Base-by-base conservation (phyloP, 2,888 invertebrate species). In the Punctoribates punctum region DNA sequence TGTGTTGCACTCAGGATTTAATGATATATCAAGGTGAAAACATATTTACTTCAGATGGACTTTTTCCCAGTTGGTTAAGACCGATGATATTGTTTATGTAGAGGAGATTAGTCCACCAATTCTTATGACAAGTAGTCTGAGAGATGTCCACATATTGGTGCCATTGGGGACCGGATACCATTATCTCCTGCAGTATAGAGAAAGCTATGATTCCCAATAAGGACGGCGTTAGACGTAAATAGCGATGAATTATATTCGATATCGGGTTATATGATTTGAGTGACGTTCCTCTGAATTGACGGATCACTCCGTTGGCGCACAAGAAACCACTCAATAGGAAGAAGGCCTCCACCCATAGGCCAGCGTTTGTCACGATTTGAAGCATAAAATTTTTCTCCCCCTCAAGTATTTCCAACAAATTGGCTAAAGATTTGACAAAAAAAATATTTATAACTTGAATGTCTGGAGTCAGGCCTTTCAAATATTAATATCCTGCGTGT, bases 341-440 rank as follows among this genome's bases (percentile, higher is more conserved):
- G 46, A 76, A 76, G 23, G 76, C 73, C 29, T 76, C 76, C n/a
- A 76, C 76, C 76, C 76, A 76, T 29, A 76, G 57, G 11, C 60
- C 76, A 15, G 76, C 76, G 62, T 76, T 76, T 15, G 76, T 76
- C 9, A 76, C 23, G 1, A 76, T 51, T 38, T 76, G 76, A 6
- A 62, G 20, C 20, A 65, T 25, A 54, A 76, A 76, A 25, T 57
- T 34, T 3, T 29, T 25, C 29, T 76, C 76, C 4, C 38, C 42
- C n/a, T 73, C 38, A 0, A 76, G 20, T 60, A 73, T n/a, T 25
- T 60, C 42, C 5, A 76, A 11, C 46, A 76, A 34, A 48, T 76
- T 76, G 0, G 60, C 76, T 76, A 27, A 34, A 46, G n/a, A n/a
- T n/a, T n/a, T n/a, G n/a, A n/a, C n/a, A n/a, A n/a, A n/a, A n/a